Percentiles rank a stretch among this genome's conserved stretches.
These are phyloP conservation scores for Scartelaos histophorus DNA, from an alignment of 2,113 vertebrate species.

Conservation along the genomic window DNA sequence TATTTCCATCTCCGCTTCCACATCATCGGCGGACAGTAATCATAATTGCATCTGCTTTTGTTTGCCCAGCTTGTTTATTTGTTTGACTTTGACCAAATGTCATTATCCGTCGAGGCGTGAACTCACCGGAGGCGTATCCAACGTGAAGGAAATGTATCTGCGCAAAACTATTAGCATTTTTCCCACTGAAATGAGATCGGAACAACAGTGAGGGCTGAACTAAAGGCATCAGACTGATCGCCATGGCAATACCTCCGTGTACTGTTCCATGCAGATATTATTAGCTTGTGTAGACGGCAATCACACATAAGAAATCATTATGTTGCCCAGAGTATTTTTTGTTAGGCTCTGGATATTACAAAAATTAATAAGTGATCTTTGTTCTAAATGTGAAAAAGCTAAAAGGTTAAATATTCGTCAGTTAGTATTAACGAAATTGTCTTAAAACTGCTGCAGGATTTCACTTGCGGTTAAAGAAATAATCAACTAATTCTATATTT, in stretches of 20 bases:
- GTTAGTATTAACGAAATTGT: not conserved
- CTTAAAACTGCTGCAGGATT: too few relatives aligned
- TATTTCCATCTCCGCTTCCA: not conserved
- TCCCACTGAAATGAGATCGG: not conserved
- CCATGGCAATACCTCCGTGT: not conserved
- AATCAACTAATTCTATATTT: too few relatives aligned
- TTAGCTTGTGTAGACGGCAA: not conserved
- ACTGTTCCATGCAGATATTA: not conserved
- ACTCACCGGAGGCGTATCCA: slow-evolving; percentile 4
- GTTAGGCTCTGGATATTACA: not conserved
- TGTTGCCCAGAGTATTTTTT: not conserved
- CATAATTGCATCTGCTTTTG: slow-evolving; percentile 10
- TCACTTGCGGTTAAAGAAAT: too few relatives aligned
- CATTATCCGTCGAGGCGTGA: slow-evolving; percentile 7
- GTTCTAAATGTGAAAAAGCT: not conserved
- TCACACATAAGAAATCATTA: not conserved
- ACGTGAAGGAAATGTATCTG: slow-evolving; percentile 3
- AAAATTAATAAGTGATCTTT: not conserved
- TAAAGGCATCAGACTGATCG: slow-evolving; percentile 3
- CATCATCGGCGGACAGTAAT: not conserved
- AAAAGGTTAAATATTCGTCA: not conserved
- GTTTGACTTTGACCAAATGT: slow-evolving; percentile 13
- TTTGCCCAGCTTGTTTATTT: slow-evolving; percentile 2
- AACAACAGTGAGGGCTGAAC: not conserved
- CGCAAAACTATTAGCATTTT: slow-evolving; percentile 4